Percentiles rank a stretch among this genome's conserved stretches.
Conservation (phyloP, 2,888 invertebrate genomes). For the Rhagophthalmus giganteus region DNA sequence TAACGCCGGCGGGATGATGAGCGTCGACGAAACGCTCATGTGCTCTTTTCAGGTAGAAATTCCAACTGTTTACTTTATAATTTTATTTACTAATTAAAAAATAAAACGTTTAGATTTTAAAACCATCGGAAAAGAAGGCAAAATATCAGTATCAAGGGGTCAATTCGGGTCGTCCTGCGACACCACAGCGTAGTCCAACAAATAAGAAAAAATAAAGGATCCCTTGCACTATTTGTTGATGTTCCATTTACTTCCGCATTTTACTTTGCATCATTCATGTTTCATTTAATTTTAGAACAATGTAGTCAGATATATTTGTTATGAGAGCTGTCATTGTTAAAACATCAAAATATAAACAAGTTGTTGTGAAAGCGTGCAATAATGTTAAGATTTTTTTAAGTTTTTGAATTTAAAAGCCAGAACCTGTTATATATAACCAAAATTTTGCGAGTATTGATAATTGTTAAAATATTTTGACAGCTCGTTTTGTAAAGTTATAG, state of each 20-base stretch:
- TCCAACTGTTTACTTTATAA: not conserved
- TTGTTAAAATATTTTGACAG: constrained; percentile 16
- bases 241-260: constrained; percentile 25
- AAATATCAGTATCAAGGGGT: constrained; percentile 95
- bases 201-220: constrained; percentile 68
- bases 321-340: constrained; percentile 21
- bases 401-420: constrained; percentile 1
- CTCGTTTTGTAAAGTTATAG: constrained; percentile 23
- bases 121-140: constrained; percentile 99
- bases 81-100: not conserved
- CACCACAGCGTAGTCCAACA: constrained; percentile 78
- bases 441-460: not conserved
- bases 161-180: constrained; percentile 83
- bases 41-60: constrained; percentile 93
- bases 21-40: constrained; percentile 98
- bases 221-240: constrained; percentile 14
- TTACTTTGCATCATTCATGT: constrained; percentile 24
- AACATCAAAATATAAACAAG: constrained; percentile 11
- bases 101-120: constrained; percentile 76
- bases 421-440: not conserved
- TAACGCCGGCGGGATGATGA: constrained; percentile 99
- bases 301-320: constrained; percentile 24
- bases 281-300: constrained; percentile 24
- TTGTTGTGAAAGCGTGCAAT: not conserved
- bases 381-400: not conserved